Evolutionary conservation across 2,113 vertebrate genomes (phyloP).

Genomic region (Platysteira castanea): DNA sequence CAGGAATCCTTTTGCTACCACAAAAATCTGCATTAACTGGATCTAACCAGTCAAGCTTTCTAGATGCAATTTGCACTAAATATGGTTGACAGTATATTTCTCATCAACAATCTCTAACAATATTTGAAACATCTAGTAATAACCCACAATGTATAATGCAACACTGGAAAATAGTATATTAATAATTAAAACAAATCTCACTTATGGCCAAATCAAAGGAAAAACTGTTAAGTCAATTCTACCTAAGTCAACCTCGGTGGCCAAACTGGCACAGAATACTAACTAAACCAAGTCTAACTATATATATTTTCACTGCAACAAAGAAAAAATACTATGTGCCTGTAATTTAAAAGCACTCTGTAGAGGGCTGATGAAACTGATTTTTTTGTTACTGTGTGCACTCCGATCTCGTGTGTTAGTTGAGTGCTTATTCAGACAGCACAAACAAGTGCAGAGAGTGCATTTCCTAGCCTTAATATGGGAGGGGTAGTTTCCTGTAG

Average conservation of each 20-base stretch:
- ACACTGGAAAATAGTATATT: conserved; percentile 66
- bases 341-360: conserved; percentile 77
- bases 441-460: conserved; percentile 70
- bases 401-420: conserved; percentile 53
- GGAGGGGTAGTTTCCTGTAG: conserved; percentile 72
- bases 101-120: conserved; percentile 61
- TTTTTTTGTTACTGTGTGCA: conserved; percentile 53
- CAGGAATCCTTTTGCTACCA: conserved; percentile 67
- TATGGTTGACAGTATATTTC: conserved; percentile 60
- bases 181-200: conserved; percentile 52
- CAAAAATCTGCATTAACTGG: conserved; percentile 56
- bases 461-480: conserved; percentile 80
- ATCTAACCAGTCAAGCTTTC: conserved; percentile 69
- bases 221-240: conserved; percentile 61
- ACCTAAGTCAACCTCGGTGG: conserved; percentile 56
- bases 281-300: conserved; percentile 56
- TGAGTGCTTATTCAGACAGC: conserved; percentile 73
- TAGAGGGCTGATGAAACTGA: conserved; percentile 64
- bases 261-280: conserved; percentile 67
- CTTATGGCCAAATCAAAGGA: conserved; percentile 54
- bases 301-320: conserved; percentile 63
- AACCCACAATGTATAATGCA: conserved; percentile 23
- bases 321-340: conserved; percentile 79
- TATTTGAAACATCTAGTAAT: conserved; percentile 50
- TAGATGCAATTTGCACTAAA: conserved; percentile 76